Evolutionary conservation across 1,140 invertebrate species (phyloP), one percentile per base, ranked within the genome.

Genomic region (Ctenoplectra terminalis): DNA sequence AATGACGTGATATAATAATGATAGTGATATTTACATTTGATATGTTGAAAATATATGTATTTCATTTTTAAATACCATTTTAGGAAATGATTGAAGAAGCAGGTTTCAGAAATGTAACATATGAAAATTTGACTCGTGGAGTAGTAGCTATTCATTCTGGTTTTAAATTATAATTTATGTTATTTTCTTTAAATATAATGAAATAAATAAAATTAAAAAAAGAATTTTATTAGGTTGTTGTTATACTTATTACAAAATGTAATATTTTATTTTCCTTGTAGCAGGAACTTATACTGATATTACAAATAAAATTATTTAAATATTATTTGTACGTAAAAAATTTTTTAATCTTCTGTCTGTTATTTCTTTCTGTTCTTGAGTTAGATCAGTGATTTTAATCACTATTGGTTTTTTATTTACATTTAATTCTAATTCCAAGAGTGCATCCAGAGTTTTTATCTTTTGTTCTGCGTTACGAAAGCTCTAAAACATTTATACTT

Each of bases 61-160:
- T 79, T 40, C 40, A n/a, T n/a, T 50, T 74, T 34, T 64, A 61
- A 54, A 26, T 81, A 79, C 34, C 61, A 29, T 61, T 84, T 74
- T 48, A 94, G 93, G 84, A 92, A 5, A 98, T 99, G 97, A 99
- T 99, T 75, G 95, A 97, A 92, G 90, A 96, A 64, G 97, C 97
- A 61, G 98, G 98, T 37, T 99, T 99, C 90, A 94, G 96, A 70
- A 95, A 96, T 89, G 98, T 98, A 0, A 95, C 95, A 2, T 99
- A 98, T 93, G 97, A 98, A 94, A 99, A 99, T 94, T 94, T 99
- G 46, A 97, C 96, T 17, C 96, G 97, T 92, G 99, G 99, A 58
- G 94, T 99, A 7, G 97, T 97, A 74, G 96, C 98, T 46, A 99
- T 99, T 90, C 98, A 99, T 94, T 98, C 97, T 34, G 99, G 98